A percentile compares a stretch with the other conserved stretches of the same genome.
phyloP scores from a whole-genome alignment of 2,113 vertebrate species.

The Anoplopoma fimbria region DNA sequence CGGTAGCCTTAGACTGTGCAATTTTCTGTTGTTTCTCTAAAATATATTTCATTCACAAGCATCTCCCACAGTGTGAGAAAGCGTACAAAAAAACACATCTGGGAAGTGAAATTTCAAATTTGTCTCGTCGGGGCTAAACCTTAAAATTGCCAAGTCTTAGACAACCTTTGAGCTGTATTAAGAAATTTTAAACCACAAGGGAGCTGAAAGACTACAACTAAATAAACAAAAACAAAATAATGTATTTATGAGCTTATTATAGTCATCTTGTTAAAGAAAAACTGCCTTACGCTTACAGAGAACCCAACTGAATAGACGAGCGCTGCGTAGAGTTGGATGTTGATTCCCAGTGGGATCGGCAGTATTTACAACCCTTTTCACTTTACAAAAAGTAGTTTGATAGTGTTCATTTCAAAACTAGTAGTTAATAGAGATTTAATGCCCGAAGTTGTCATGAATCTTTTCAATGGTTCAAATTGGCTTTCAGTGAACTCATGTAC shows the following conservation, averaged over 20 bases:
- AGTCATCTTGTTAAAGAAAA: slow-evolving; percentile 34
- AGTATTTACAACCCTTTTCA: background rate
- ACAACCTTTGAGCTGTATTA: slow-evolving; percentile 40
- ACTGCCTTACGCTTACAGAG: slow-evolving; percentile 52
- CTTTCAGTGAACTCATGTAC: background rate
- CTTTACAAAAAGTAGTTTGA: slow-evolving; percentile 5
- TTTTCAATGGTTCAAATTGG: slow-evolving; percentile 21
- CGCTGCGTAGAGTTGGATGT: slow-evolving; percentile 7
- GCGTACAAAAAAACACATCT: slow-evolving; percentile 20
- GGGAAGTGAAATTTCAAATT: slow-evolving; percentile 23
- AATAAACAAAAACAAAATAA: slow-evolving; percentile 7
- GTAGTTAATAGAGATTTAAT: slow-evolving; percentile 25
- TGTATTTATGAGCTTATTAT: background rate
- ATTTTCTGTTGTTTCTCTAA: slow-evolving; percentile 10
- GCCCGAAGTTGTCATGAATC: slow-evolving; percentile 9
- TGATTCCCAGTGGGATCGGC: background rate
- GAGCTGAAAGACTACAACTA: slow-evolving; percentile 19
- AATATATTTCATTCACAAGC: slow-evolving; percentile 23
- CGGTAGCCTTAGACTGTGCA: slow-evolving; percentile 56
- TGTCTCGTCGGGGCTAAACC: slow-evolving; percentile 2
- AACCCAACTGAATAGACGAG: slow-evolving; percentile 25
- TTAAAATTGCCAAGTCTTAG: background rate
- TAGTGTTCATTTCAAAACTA: slow-evolving; percentile 18
- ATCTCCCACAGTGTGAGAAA: slow-evolving; percentile 32
- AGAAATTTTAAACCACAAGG: slow-evolving; percentile 20